These are phyloP conservation scores for Labroides dimidiatus DNA, from an alignment of 2,797 vertebrate genomes.

Conservation along the genomic window DNA sequence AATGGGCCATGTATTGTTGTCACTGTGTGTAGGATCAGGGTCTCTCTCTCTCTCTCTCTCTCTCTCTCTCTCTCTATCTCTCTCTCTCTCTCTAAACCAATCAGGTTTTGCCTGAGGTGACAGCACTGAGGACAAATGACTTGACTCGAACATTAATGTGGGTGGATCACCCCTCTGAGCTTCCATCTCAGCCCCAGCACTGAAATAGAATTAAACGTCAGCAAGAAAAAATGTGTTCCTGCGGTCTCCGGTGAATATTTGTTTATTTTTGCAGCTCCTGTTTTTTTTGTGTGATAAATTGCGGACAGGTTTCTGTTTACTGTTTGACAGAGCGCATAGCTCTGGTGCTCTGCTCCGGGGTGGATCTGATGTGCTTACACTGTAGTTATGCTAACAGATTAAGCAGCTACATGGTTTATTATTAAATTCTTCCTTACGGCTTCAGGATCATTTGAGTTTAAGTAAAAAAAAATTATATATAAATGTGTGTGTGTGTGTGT, in stretches of 20 bases:
- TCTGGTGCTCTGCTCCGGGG: constrained; percentile 25
- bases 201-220: constrained; percentile 72
- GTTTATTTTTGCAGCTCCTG: constrained; percentile 53
- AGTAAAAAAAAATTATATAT: no score
- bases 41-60: constrained; percentile 30
- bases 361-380: not conserved
- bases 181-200: constrained; percentile 58
- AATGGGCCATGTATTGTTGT: constrained; percentile 66
- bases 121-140: constrained; percentile 72
- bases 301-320: constrained; percentile 36
- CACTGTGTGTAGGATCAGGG: constrained; percentile 62
- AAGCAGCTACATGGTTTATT: no score
- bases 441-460: no score
- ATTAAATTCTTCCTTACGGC: no score
- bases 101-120: constrained; percentile 72
- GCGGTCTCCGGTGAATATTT: constrained; percentile 66
- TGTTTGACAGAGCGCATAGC: no score
- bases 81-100: constrained; percentile 65
- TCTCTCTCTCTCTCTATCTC: no score
- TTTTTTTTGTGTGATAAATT: constrained; percentile 62
- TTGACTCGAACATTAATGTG: constrained; percentile 71
- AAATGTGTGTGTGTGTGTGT: no score
- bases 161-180: constrained; percentile 69
- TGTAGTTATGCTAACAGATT: no score
- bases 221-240: constrained; percentile 67